These are phyloP conservation scores for Acridotheres tristis DNA, from an alignment of 2,797 vertebrate genomes.

Conservation along the genomic window DNA sequence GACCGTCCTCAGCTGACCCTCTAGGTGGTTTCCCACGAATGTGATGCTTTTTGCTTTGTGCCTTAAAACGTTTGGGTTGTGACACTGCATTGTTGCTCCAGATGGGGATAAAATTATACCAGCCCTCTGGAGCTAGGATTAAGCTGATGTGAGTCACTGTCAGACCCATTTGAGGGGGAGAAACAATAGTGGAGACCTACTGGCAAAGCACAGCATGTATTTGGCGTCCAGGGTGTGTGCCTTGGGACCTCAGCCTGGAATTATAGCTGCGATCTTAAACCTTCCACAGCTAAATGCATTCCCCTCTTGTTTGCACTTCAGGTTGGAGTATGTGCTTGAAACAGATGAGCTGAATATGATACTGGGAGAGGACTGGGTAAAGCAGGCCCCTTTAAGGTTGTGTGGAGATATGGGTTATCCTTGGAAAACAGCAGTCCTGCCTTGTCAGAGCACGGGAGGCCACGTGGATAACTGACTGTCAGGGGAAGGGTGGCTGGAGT, in stretches of 20 bases:
- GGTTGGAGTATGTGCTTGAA: background rate
- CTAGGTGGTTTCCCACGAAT: constrained; percentile 22
- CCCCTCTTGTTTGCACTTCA: background rate
- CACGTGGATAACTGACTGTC: rapidly evolving
- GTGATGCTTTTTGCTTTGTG: background rate
- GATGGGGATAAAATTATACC: constrained; percentile 24
- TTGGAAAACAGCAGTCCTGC: background rate
- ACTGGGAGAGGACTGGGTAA: background rate
- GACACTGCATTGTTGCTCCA: background rate
- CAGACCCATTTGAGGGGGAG: background rate
- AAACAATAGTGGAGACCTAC: background rate
- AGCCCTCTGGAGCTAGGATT: constrained; percentile 22
- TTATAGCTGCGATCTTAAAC: background rate
- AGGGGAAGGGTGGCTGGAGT: background rate
- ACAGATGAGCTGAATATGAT: background rate
- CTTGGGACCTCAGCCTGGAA: background rate
- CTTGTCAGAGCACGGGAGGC: background rate
- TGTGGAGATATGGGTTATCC: background rate
- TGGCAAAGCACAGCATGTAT: background rate
- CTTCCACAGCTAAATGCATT: background rate
- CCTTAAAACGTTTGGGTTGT: background rate
- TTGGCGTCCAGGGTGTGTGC: background rate
- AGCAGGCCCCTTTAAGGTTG: background rate
- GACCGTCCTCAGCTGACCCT: constrained; percentile 34
- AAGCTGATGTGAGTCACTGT: constrained; percentile 15